A percentile compares a stretch with the other conserved stretches of the same genome.
phyloP scores from a whole-genome alignment of 2,797 vertebrate species.

The Simalia tracyae region DNA sequence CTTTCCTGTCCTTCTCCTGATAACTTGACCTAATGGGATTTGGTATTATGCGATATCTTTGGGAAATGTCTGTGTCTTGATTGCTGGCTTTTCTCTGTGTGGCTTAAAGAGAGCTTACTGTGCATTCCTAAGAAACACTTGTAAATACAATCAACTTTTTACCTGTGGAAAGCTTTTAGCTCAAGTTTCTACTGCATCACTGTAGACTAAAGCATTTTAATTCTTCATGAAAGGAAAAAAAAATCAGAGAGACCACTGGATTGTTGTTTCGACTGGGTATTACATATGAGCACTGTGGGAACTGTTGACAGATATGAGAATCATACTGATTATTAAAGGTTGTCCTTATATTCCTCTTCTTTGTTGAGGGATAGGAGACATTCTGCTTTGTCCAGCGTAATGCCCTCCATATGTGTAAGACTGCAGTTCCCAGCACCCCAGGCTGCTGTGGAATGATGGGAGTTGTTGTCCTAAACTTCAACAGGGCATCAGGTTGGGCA shows the following conservation, averaged over 20 bases:
- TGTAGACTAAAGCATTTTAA: background rate
- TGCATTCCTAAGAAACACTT: background rate
- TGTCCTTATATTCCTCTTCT: background rate
- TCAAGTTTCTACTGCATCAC: background rate
- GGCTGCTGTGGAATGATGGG: background rate
- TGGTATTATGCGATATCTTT: slow-evolving; percentile 27
- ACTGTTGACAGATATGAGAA: background rate
- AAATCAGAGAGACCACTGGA: background rate
- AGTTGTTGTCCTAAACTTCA: background rate
- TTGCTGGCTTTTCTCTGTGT: slow-evolving; percentile 8
- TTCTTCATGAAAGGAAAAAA: background rate
- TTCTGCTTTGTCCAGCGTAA: background rate
- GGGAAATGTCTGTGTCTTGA: slow-evolving; percentile 5
- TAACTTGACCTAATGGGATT: background rate
- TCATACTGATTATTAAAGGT: background rate
- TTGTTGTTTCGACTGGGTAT: background rate
- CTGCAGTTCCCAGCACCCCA: background rate
- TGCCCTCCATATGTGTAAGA: background rate
- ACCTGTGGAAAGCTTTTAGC: slow-evolving; percentile 8
- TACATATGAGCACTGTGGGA: background rate
- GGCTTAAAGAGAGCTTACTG: too few relatives aligned
- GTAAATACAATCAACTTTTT: background rate
- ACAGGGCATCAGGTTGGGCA: background rate
- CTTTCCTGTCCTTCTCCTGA: background rate
- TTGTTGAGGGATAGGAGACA: background rate